These are phyloP conservation scores for Orthonevra nobilis DNA, from an alignment of 2,888 invertebrate genomes.

Conservation along the genomic window DNA sequence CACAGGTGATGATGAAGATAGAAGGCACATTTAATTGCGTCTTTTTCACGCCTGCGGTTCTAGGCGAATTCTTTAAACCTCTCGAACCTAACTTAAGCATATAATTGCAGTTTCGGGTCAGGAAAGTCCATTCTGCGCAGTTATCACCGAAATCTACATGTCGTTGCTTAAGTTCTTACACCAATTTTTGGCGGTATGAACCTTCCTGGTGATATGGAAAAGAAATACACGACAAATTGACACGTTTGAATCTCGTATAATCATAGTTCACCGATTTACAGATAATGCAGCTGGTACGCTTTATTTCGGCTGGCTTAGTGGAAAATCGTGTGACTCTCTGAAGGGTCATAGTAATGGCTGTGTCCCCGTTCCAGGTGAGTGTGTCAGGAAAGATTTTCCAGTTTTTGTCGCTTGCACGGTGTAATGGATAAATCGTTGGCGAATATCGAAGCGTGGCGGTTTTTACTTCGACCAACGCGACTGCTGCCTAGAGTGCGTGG, in stretches of 20 bases:
- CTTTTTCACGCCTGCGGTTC: too few relatives aligned
- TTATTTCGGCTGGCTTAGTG: conserved; percentile 70
- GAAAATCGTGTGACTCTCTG: conserved; percentile 78
- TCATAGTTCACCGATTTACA: conserved; percentile 81
- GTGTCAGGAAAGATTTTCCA: conserved; percentile 67
- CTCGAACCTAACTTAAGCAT: too few relatives aligned
- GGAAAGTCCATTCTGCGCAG: too few relatives aligned
- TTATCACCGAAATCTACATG: too few relatives aligned
- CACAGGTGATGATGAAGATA: too few relatives aligned
- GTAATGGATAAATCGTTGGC: conserved; percentile 74
- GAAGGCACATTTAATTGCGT: too few relatives aligned
- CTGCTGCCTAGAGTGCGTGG: conserved; percentile 83
- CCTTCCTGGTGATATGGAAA: conserved; percentile 74
- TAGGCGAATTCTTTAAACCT: too few relatives aligned
- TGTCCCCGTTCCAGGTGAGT: conserved; percentile 73
- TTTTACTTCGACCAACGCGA: conserved; percentile 75
- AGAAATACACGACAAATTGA: conserved; percentile 82
- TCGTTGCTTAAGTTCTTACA: too few relatives aligned
- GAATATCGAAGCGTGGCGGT: conserved; percentile 77
- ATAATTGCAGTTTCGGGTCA: too few relatives aligned
- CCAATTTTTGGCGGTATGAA: too few relatives aligned
- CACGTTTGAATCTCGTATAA: conserved; percentile 84
- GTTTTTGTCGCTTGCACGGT: conserved; percentile 74
- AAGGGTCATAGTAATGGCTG: conserved; percentile 76
- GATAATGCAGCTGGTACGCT: conserved; percentile 75